A percentile compares a stretch with the other conserved stretches of the same genome.
Evolutionary conservation across 1,140 invertebrate genomes (phyloP).

Genomic region (Bombus pyrosoma): DNA sequence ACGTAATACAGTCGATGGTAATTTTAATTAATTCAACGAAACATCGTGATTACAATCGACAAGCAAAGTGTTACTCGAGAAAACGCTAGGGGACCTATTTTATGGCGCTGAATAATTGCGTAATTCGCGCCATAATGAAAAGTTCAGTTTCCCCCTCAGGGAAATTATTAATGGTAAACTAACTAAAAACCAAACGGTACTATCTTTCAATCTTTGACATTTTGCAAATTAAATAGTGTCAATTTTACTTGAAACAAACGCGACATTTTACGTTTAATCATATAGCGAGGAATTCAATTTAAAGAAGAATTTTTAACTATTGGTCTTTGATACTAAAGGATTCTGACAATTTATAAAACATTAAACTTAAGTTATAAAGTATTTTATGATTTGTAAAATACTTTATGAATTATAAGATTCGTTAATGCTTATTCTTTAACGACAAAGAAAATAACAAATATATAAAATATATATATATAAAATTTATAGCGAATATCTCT

Average conservation of each 20-base stretch:
- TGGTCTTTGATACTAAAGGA: too few relatives aligned
- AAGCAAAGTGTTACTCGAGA: not conserved
- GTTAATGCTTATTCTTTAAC: too few relatives aligned
- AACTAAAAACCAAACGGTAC: not conserved
- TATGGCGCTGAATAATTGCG: conserved; percentile 13
- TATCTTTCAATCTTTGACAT: not conserved
- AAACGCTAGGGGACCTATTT: conserved; percentile 5
- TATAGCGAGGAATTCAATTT: too few relatives aligned
- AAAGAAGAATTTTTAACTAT: too few relatives aligned
- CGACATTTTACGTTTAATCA: not conserved
- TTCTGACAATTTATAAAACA: too few relatives aligned
- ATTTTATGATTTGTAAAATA: too few relatives aligned
- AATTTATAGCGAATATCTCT: too few relatives aligned
- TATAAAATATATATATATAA: too few relatives aligned
- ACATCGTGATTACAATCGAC: not conserved
- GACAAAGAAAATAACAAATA: too few relatives aligned
- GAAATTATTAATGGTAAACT: not conserved
- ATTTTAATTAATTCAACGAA: not conserved
- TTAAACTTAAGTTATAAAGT: too few relatives aligned
- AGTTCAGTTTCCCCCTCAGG: not conserved
- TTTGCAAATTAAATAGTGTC: too few relatives aligned
- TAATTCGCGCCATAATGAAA: conserved; percentile 1
- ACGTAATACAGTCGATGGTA: not conserved
- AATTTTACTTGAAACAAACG: not conserved
- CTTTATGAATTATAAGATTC: too few relatives aligned